Evolutionary conservation across 2,797 vertebrate genomes (phyloP).

Genomic region (Coendou prehensilis): DNA sequence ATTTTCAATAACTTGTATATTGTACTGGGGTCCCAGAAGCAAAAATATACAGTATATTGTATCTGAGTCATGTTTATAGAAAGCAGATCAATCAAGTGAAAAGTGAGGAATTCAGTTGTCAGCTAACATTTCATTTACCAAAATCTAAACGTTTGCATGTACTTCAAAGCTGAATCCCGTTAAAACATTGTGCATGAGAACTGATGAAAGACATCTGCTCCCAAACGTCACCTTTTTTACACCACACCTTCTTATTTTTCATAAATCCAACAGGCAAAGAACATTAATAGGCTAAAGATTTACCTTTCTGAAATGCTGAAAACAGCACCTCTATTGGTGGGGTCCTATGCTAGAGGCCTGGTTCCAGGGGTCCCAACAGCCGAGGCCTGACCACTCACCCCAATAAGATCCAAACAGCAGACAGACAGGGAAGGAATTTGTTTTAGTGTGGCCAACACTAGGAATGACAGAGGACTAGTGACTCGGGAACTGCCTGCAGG

Average conservation of each 20-base stretch:
- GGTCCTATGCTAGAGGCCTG: not conserved
- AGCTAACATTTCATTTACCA: not conserved
- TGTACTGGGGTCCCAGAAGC: not conserved
- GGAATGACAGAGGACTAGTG: not conserved
- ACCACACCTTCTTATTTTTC: not conserved
- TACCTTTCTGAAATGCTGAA: not conserved
- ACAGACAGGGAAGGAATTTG: not conserved
- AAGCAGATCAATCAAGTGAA: not conserved
- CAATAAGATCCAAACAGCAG: not conserved
- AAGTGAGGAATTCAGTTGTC: not conserved
- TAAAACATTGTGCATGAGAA: not conserved
- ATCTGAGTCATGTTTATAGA: not conserved
- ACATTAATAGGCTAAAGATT: not conserved
- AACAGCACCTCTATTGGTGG: not conserved
- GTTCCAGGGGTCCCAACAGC: not conserved
- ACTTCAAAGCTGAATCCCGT: not conserved
- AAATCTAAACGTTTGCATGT: not conserved
- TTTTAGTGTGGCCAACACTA: not conserved
- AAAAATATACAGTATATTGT: not conserved
- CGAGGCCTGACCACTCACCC: not conserved
- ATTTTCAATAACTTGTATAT: slow-evolving; percentile 11
- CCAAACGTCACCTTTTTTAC: not conserved
- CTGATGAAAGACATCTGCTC: not conserved
- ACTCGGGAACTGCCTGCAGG: not conserved
- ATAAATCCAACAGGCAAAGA: not conserved